phyloP scores from a whole-genome alignment of 2,888 invertebrate species.

The Xestia xanthographa region DNA sequence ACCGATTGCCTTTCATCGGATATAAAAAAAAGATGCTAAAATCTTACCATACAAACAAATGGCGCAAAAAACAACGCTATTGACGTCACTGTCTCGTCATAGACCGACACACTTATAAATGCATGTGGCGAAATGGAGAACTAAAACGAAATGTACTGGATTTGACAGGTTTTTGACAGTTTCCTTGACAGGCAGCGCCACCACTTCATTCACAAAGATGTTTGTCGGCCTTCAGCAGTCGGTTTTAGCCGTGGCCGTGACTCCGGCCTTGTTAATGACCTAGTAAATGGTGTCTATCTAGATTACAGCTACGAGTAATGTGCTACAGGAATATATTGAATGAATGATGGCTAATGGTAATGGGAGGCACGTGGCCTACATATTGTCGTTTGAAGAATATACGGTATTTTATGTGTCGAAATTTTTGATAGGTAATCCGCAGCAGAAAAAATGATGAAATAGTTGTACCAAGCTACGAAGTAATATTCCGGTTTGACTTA shows the following conservation, averaged over 20 bases:
- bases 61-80: conserved; percentile 37
- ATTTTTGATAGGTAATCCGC: not conserved
- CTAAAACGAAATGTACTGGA: conserved; percentile 15
- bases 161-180: conserved; percentile 33
- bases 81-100: conserved; percentile 33
- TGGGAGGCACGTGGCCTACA: conserved; percentile 14
- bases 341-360: conserved; percentile 28
- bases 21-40: not conserved
- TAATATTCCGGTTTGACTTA: not conserved
- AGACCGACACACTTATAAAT: conserved; percentile 1
- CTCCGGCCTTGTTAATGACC: conserved; percentile 66
- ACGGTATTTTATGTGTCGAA: not conserved
- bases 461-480: conserved; percentile 5
- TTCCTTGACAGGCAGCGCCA: conserved; percentile 31
- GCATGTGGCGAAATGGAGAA: conserved; percentile 18
- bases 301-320: conserved; percentile 23
- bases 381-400: conserved; percentile 3
- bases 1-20: not conserved
- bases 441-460: not conserved
- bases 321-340: conserved; percentile 32
- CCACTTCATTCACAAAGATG: not conserved
- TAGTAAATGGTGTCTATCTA: conserved; percentile 21
- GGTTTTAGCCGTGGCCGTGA: conserved; percentile 57
- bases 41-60: conserved; percentile 1
- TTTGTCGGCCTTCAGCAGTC: not conserved